phyloP scores from a whole-genome alignment of 2,888 invertebrate species.

The Pterobdella sp. region DNA sequence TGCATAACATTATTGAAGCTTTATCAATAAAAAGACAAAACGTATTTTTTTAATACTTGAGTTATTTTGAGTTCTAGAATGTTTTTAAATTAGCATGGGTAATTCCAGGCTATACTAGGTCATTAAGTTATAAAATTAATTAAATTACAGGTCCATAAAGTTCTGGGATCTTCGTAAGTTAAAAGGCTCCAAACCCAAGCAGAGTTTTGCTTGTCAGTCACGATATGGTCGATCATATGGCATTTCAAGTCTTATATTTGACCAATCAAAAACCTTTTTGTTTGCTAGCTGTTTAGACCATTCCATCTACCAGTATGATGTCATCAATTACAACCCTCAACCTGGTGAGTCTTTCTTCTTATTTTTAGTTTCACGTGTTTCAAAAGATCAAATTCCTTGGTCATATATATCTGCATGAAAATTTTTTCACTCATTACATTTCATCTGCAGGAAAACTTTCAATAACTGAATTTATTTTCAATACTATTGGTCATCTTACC shows the following conservation, averaged over 20 bases:
- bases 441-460: neutral
- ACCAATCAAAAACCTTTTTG: slow-evolving; percentile 62
- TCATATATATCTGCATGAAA: neutral
- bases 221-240: slow-evolving; percentile 31
- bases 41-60: too few species aligned
- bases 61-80: too few species aligned
- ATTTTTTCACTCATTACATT: neutral
- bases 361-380: neutral
- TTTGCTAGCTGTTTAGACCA: slow-evolving; percentile 82
- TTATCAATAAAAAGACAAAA: too few species aligned
- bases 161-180: slow-evolving; percentile 22
- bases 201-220: slow-evolving; percentile 21
- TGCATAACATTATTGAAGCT: too few species aligned
- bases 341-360: slow-evolving; percentile 24
- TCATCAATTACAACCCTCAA: slow-evolving; percentile 45
- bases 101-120: neutral
- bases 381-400: neutral
- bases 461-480: neutral
- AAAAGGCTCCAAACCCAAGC: neutral
- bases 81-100: too few species aligned
- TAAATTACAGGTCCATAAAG: slow-evolving; percentile 18
- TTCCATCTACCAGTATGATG: slow-evolving; percentile 74
- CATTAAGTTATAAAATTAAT: neutral
- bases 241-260: slow-evolving; percentile 65
- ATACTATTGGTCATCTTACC: neutral